Percentiles rank a stretch among this genome's conserved stretches.
Conservation (phyloP, 2,113 vertebrate genomes). For the Tachysurus fulvidraco region DNA sequence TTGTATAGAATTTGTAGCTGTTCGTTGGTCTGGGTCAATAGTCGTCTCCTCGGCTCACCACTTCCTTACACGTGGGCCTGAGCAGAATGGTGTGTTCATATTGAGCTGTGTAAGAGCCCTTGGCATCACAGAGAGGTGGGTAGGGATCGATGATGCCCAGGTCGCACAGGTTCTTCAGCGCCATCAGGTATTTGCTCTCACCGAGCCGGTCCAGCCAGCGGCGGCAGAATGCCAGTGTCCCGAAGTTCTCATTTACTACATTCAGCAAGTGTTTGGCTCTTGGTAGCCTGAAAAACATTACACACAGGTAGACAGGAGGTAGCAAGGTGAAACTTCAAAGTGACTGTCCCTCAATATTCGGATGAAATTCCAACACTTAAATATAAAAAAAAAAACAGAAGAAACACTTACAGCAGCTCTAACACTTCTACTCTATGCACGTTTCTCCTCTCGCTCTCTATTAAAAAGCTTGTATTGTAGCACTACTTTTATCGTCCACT, state of each 20-base stretch:
- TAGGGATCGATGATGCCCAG: slow-evolving; percentile 96
- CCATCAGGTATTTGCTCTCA: slow-evolving; percentile 98
- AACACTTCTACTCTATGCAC: too few relatives aligned
- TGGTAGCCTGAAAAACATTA: slow-evolving; percentile 77
- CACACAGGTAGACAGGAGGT: background rate
- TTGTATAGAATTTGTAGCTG: background rate
- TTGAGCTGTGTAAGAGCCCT: slow-evolving; percentile 96
- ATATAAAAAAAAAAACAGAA: background rate
- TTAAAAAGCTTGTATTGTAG: too few relatives aligned
- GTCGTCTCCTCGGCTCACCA: slow-evolving; percentile 95
- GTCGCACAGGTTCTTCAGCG: slow-evolving; percentile 96
- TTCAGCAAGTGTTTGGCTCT: slow-evolving; percentile 95
- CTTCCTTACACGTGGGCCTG: slow-evolving; percentile 95
- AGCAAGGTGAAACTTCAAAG: too few relatives aligned
- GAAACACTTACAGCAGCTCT: too few relatives aligned
- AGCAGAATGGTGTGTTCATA: slow-evolving; percentile 97
- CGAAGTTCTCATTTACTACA: slow-evolving; percentile 96
- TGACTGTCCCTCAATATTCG: too few relatives aligned
- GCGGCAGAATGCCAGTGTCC: slow-evolving; percentile 95
- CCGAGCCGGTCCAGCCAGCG: slow-evolving; percentile 96
- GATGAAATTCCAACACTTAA: background rate
- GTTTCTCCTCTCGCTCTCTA: too few relatives aligned
- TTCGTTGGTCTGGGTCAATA: slow-evolving; percentile 68
- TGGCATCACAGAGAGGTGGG: slow-evolving; percentile 93
- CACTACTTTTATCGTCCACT: too few relatives aligned